These are phyloP conservation scores for Lampropteryx suffumata DNA, from an alignment of 2,888 invertebrate genomes.

Conservation along the genomic window DNA sequence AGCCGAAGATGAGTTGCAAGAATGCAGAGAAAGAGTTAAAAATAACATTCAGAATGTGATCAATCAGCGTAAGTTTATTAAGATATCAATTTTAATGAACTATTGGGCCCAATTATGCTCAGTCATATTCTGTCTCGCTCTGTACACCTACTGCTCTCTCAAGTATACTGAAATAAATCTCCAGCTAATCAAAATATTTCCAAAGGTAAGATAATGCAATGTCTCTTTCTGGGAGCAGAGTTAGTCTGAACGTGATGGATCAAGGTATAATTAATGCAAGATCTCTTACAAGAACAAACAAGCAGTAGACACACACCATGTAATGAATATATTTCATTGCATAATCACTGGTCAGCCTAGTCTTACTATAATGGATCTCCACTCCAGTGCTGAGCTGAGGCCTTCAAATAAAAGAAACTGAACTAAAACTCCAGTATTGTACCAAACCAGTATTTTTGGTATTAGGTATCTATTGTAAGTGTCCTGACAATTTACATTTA, in stretches of 20 bases:
- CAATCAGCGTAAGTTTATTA: conserved; percentile 92
- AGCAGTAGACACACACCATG: neutral
- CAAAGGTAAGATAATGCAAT: conserved; percentile 53
- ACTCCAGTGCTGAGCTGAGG: conserved; percentile 24
- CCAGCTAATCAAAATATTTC: conserved; percentile 25
- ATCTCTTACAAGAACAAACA: neutral
- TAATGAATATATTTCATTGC: conserved; percentile 14
- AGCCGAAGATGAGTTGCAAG: conserved; percentile 93
- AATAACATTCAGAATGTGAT: conserved; percentile 93
- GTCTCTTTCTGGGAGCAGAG: conserved; percentile 34
- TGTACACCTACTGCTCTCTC: conserved; percentile 8
- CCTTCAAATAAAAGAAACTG: conserved; percentile 17
- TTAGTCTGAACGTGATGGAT: conserved; percentile 24
- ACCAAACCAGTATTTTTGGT: conserved; percentile 22
- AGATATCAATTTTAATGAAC: neutral
- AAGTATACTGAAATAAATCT: conserved; percentile 22
- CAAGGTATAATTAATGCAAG: conserved; percentile 21
- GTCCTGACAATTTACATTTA: conserved; percentile 48
- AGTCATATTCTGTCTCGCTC: conserved; percentile 21
- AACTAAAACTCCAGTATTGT: conserved; percentile 27
- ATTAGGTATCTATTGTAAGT: conserved; percentile 48
- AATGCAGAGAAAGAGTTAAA: conserved; percentile 92
- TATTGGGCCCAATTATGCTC: conserved; percentile 9
- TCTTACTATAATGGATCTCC: conserved; percentile 18
- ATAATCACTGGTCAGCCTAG: conserved; percentile 17